These are phyloP conservation scores for Tipula lateralis DNA, from an alignment of 2,888 invertebrate species.

Conservation along the genomic window DNA sequence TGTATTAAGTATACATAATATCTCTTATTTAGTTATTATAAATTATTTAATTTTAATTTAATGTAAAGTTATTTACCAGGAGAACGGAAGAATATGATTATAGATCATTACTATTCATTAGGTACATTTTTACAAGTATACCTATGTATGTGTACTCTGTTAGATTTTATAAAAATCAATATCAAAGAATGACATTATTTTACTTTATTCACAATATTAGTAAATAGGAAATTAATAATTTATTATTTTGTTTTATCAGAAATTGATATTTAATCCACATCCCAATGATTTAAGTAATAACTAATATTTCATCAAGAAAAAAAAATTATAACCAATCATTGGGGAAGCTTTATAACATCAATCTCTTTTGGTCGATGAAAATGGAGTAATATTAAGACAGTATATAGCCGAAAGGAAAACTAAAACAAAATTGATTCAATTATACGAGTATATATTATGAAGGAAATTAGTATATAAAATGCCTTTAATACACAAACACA, in stretches of 20 bases:
- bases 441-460: too few relatives aligned
- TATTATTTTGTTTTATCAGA: neutral
- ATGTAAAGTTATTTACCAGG: neutral
- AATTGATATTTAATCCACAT: neutral
- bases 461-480: neutral
- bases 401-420: neutral
- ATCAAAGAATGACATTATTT: too few relatives aligned
- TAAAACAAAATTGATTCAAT: neutral
- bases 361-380: neutral
- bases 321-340: neutral
- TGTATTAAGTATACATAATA: too few relatives aligned
- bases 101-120: neutral
- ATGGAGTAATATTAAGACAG: neutral
- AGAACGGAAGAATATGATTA: neutral
- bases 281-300: neutral
- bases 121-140: neutral
- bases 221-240: neutral
- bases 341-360: neutral
- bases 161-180: too few relatives aligned
- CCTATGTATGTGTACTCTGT: neutral
- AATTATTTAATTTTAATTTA: neutral
- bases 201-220: neutral
- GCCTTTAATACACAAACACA: neutral
- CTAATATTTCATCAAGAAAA: neutral
- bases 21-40: neutral